These are phyloP conservation scores for Phaethornis superciliosus DNA, from an alignment of 2,113 vertebrate species.

Conservation along the genomic window DNA sequence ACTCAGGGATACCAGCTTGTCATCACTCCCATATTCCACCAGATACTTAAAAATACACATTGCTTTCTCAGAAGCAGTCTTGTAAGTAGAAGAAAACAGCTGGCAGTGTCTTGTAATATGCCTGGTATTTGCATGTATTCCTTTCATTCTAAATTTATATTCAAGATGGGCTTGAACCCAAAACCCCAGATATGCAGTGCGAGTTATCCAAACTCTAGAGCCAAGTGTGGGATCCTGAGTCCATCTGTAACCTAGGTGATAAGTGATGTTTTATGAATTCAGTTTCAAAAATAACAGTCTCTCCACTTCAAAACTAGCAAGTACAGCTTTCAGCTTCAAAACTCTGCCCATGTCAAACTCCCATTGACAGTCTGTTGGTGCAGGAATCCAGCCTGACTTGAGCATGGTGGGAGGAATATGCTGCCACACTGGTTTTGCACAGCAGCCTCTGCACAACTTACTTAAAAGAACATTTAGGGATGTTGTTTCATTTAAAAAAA, in stretches of 20 bases:
- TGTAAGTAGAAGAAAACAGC: conserved; percentile 58
- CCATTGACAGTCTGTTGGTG: conserved; percentile 39
- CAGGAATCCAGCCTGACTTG: conserved; percentile 32
- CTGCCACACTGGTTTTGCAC: conserved; percentile 7
- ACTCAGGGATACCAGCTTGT: conserved; percentile 44
- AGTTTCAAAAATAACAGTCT: conserved; percentile 49
- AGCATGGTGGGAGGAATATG: conserved; percentile 9
- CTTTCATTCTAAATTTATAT: conserved; percentile 54
- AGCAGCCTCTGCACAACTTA: not conserved
- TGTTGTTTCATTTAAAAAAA: conserved; percentile 12
- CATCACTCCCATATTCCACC: conserved; percentile 33
- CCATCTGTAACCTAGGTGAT: conserved; percentile 50
- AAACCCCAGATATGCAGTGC: conserved; percentile 46
- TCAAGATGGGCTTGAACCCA: conserved; percentile 62
- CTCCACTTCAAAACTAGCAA: conserved; percentile 27
- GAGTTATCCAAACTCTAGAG: conserved; percentile 32
- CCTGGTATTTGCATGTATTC: conserved; percentile 53
- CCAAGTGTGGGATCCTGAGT: conserved; percentile 59
- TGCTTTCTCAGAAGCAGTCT: conserved; percentile 33
- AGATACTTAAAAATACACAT: not conserved
- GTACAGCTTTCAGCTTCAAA: conserved; percentile 37
- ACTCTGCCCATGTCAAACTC: conserved; percentile 46
- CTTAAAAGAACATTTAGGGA: not conserved
- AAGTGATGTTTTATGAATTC: conserved; percentile 39
- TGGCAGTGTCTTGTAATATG: conserved; percentile 49